Evolutionary conservation across 2,888 invertebrate species (phyloP), one percentile per base, ranked within the genome.

Genomic region (Nomada fucata): DNA sequence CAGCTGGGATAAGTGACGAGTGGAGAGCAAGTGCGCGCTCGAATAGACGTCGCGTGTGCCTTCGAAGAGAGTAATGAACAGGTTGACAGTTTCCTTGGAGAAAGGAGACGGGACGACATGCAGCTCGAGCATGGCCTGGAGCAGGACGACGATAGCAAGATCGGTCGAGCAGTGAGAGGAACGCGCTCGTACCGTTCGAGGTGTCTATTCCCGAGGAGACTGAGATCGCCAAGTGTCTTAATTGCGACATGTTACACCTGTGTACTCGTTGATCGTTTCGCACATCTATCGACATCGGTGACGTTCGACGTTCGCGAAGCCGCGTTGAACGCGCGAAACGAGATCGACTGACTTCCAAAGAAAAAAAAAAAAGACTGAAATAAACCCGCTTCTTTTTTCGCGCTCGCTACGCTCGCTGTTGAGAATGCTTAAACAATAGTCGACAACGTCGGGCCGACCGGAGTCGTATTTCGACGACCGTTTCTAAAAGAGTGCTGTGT

Each of bases 221-320:
- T 42, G 70, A 78, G 85, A 89, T 87, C 85, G 88, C 83, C 88
- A 85, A 87, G 88, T 89, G 87, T 85, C 76, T 57, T 44, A 70
- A 29, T 26, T 63, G 63, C 70, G 80, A 72, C 59, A 71, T 60
- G 79, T 60, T 42, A 36, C 63, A 74, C 47, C 9, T 61, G 80
- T 55, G 53, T 44, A 15, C 26, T 18, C 60, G 71, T 67, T 67
- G 55, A 69, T 42, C 20, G 36, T 61, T 36, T 18, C n/a, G 29
- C 53, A 57, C 57, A 65, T 57, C 23, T 10, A 7, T 36, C 52
- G 13, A 59, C 29, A 44, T 44, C 57, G 68, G 57, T 68, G 50
- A 71, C 70, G 63, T 47, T 73, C 71, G 60, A 52, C 59, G 76
- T 74, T 26, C 53, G n/a, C 55, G 26, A 15, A 57, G 4, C 55